Evolutionary conservation across 2,113 vertebrate genomes (phyloP), one percentile per base, ranked within the genome.

Genomic region (Grus americana): DNA sequence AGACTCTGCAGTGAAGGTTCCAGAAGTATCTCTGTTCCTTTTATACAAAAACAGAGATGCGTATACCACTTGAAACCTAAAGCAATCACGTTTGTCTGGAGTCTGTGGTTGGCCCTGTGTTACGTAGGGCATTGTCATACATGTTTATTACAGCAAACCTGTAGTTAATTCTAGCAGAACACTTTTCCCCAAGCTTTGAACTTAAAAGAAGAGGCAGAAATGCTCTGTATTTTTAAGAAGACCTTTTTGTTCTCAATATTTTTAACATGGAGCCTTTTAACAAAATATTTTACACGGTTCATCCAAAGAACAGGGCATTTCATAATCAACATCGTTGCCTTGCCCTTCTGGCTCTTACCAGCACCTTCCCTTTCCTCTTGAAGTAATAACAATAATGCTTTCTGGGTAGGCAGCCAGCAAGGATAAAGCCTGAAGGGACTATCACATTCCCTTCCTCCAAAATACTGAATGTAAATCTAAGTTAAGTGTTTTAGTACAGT

Each of bases 201-300:
- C 95, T 97, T 78, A 67, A 92, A 97, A 96, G 91, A 96, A 95
- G 97, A 95, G 82, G 85, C 92, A 96, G 92, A 96, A 92, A 80
- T 92, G 95, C 92, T 98, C 95, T 94, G 96, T 93, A 71, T 98
- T 98, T 98, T 98, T 96, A 98, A 98, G 97, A 95, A 10, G 16
- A 96, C 34, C n/a, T 88, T 50, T 34, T 95, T 95, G 96, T 97
- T 98, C 95, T 96, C 97, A 88, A 36, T 96, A 82, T 96, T 98
- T 98, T 97, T 97, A 97, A 96, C 96, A 82, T 95, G 95, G 94
- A 97, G 91, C 97, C 96, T 98, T 98, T 98, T 97, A 97, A 97
- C 96, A 90, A 95, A 95, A 86, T 92, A 63, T 94, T 97, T 98
- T 97, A 97, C 96, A 96, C 92, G 85, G 81, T 96, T 97, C 97